Evolutionary conservation across 2,113 vertebrate genomes (phyloP).

Genomic region (Hippoglossus stenolepis): DNA sequence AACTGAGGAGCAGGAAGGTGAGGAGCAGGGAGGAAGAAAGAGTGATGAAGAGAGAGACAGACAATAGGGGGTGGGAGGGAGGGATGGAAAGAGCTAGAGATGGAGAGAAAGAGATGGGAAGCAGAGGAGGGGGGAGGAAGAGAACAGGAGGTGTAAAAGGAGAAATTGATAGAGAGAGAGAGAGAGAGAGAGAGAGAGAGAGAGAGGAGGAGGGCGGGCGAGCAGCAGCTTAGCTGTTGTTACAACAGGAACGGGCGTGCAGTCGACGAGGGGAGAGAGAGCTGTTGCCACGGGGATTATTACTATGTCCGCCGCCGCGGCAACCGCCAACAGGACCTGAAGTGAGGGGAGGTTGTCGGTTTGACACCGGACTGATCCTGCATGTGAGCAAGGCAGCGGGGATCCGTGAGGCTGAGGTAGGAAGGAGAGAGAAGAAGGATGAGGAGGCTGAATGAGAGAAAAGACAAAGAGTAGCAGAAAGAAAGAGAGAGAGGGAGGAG

Average conservation of each 20-base stretch:
- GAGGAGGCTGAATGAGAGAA: neutral
- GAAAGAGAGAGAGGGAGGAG: neutral
- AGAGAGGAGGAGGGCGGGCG: neutral
- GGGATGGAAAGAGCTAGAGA: constrained; percentile 2
- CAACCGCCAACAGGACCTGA: constrained; percentile 46
- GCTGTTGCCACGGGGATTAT: constrained; percentile 63
- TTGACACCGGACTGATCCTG: neutral
- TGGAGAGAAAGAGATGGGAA: constrained; percentile 10
- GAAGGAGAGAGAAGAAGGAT: neutral
- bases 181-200: neutral
- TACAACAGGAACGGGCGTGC: constrained; percentile 25
- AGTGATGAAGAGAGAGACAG: neutral
- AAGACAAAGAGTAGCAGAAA: no score
- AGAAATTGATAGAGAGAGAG: neutral
- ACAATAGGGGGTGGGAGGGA: neutral
- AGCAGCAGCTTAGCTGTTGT: constrained; percentile 50
- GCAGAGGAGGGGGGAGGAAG: neutral
- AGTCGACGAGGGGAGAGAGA: constrained; percentile 22
- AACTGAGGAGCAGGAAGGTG: neutral
- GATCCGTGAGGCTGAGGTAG: constrained; percentile 6
- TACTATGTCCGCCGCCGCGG: constrained; percentile 45
- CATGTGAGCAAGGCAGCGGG: constrained; percentile 51
- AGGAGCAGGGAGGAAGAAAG: neutral
- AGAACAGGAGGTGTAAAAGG: neutral
- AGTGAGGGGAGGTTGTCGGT: constrained; percentile 21